Evolutionary conservation across 1,140 invertebrate species (phyloP), one percentile per base, ranked within the genome.

Genomic region (Zaprionus inermis): DNA sequence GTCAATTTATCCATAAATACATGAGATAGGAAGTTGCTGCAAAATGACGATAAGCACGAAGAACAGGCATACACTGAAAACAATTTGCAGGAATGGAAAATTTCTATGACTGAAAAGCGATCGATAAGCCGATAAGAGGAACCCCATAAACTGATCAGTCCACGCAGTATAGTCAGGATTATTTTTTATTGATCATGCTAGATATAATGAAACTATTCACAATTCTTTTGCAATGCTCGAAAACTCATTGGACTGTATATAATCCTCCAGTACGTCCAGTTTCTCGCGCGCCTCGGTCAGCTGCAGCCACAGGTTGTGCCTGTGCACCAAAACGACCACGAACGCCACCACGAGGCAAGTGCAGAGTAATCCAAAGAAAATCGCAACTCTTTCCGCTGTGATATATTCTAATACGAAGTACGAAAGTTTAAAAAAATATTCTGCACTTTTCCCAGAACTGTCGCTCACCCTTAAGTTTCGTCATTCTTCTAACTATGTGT

Each of bases 191-290:
- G 22, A 7, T 16, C 36, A 28, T 34, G 20, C 9, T 9, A 5
- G 1, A 5, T 22, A 46, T 9, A 11, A 14, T 5, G 59, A 22
- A 34, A 22, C 2, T 3, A 44, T 28, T 34, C 30, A 38, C 10
- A 46, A 34, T 32, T 52, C 49, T 3, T 63, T 20, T 24, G 38
- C 7, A 24, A 16, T 46, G 9, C n/a, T 51, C 2, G 52, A 18
- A 11, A 56, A 32, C 3, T 72, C 51, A 16, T 78, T 59, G 16
- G 64, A 56, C 59, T 85, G 78, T 55, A 91, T 88, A 28, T 84
- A 90, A 22, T 73, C 81, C 63, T 91, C 86, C 10, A 91, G 74
- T 5, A 91, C 77, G 56, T 91, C 83, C 34, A 91, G 63, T 55
- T 85, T 91, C 36, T 76, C 44, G n/a, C 55, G 72, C 2, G 80